Conservation (phyloP, 1,140 invertebrate genomes). For the Dendrolimus kikuchii region DNA sequence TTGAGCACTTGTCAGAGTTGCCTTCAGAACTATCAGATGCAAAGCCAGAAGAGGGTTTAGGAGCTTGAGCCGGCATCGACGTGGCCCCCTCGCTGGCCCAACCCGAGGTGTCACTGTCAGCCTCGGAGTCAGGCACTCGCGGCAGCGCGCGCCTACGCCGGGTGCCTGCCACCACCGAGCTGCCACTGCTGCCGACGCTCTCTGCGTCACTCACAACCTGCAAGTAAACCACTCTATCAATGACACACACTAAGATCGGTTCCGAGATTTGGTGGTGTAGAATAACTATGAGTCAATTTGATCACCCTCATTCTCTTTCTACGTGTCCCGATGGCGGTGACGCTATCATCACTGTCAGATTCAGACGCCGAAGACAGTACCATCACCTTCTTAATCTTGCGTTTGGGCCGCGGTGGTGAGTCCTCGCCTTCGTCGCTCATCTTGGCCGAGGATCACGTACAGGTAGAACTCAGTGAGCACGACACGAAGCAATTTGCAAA, state of each 20-base stretch:
- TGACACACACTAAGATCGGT: background rate
- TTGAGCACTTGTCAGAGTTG: constrained; percentile 86
- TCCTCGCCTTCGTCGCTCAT: constrained; percentile 63
- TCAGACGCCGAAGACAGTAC: constrained; percentile 40
- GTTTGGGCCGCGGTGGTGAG: constrained; percentile 37
- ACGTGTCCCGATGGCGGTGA: constrained; percentile 38
- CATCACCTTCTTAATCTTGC: constrained; percentile 45
- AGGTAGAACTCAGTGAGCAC: constrained; percentile 34
- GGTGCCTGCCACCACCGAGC: constrained; percentile 25
- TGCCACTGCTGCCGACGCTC: constrained; percentile 49
- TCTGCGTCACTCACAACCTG: constrained; percentile 57
- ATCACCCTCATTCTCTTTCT: constrained; percentile 57
- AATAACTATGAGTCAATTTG: background rate
- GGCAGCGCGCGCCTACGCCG: constrained; percentile 37
- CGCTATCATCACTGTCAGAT: constrained; percentile 55
- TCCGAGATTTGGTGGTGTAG: background rate
- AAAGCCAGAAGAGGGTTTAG: constrained; percentile 50
- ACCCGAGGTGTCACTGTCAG: constrained; percentile 50
- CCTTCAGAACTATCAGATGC: constrained; percentile 79
- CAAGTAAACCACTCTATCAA: constrained; percentile 13
- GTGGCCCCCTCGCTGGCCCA: constrained; percentile 20
- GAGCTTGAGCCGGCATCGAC: constrained; percentile 14
- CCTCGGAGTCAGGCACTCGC: constrained; percentile 51
- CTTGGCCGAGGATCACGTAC: background rate
- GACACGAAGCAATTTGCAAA: constrained; percentile 64